These are phyloP conservation scores for Triplophysa bombifrons DNA, from an alignment of 2,797 vertebrate species.

Conservation along the genomic window DNA sequence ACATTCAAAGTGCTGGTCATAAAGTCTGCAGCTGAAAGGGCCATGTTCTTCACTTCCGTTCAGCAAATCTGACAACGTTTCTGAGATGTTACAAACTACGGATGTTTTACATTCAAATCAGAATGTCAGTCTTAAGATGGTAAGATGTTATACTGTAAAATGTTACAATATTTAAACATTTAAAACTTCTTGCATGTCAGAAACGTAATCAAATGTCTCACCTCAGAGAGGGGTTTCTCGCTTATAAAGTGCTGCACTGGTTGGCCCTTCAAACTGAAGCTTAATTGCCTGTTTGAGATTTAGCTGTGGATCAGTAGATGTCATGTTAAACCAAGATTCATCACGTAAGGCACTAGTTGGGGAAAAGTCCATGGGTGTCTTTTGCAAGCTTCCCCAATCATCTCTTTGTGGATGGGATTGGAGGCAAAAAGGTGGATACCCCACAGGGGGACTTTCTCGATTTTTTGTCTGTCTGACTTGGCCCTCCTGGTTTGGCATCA, in stretches of 20 bases:
- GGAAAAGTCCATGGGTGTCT: constrained; percentile 66
- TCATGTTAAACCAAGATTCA: constrained; percentile 67
- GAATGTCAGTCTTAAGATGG: neutral
- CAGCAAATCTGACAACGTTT: neutral
- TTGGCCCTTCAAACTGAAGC: constrained; percentile 84
- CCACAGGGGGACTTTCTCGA: constrained; percentile 68
- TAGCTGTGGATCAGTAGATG: constrained; percentile 78
- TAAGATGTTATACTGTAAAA: neutral
- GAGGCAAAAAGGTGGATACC: constrained; percentile 72
- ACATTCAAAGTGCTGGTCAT: constrained; percentile 45
- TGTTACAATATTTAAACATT: neutral
- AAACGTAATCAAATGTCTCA: constrained; percentile 32
- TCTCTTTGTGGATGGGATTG: constrained; percentile 66
- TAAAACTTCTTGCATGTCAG: neutral
- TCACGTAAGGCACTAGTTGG: constrained; percentile 73
- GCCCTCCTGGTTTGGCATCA: constrained; percentile 74
- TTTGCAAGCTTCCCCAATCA: constrained; percentile 68
- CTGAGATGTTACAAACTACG: neutral
- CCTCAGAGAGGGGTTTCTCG: constrained; percentile 82
- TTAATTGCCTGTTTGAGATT: constrained; percentile 85
- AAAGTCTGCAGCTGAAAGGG: constrained; percentile 21
- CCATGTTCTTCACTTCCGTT: constrained; percentile 10
- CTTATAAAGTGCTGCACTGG: constrained; percentile 78
- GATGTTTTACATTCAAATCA: neutral
- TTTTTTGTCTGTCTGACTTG: constrained; percentile 62